Evolutionary conservation across 2,888 invertebrate genomes (phyloP).

Genomic region (Sinodicranocentrus sp.): DNA sequence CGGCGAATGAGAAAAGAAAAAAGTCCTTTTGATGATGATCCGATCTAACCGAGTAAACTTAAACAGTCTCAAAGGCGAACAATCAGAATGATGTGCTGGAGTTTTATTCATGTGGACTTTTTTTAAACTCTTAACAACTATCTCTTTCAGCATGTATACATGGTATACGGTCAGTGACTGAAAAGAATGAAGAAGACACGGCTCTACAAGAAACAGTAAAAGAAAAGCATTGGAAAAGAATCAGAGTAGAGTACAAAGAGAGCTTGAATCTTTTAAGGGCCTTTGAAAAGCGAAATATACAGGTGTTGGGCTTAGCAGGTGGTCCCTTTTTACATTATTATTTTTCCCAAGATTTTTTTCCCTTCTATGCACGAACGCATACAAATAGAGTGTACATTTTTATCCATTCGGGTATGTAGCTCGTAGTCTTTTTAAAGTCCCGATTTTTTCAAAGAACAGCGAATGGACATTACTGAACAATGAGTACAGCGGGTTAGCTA

Average conservation of each 20-base stretch:
- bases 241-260: constrained; percentile 53
- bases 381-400: constrained; percentile 32
- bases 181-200: constrained; percentile 59
- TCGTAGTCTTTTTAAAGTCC: constrained; percentile 25
- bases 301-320: constrained; percentile 75
- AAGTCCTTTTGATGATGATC: constrained; percentile 49
- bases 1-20: constrained; percentile 15
- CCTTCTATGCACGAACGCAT: constrained; percentile 43
- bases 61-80: constrained; percentile 51
- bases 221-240: constrained; percentile 37
- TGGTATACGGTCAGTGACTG: constrained; percentile 59
- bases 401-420: not conserved
- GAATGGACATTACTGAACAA: constrained; percentile 57
- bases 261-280: constrained; percentile 47
- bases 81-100: constrained; percentile 47
- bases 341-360: constrained; percentile 39
- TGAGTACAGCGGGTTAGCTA: constrained; percentile 31
- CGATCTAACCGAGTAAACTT: constrained; percentile 58
- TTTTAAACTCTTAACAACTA: constrained; percentile 7
- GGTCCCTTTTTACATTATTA: constrained; percentile 65
- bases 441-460: constrained; percentile 40
- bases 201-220: constrained; percentile 29
- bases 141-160: constrained; percentile 11
- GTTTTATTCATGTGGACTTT: constrained; percentile 54
- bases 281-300: constrained; percentile 60